Conservation (phyloP, 2,797 vertebrate species). For the Centroberyx gerrardi region DNA sequence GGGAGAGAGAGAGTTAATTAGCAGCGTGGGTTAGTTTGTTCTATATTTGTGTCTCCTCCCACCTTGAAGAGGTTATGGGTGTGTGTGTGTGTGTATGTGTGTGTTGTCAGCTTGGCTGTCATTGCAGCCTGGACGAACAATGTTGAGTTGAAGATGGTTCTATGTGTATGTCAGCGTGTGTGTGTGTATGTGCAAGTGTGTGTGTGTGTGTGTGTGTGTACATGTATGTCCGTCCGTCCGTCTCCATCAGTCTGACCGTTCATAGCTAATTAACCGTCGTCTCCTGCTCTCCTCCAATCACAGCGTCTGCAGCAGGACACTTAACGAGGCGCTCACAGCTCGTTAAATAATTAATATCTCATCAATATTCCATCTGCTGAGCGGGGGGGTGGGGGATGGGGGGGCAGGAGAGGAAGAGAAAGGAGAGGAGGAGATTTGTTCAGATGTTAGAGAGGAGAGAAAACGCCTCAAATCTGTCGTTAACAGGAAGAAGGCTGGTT, state of each 20-base stretch:
- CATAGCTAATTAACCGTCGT: constrained; percentile 25
- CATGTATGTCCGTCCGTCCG: not conserved
- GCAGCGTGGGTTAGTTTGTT: no score
- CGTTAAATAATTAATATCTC: constrained; percentile 83
- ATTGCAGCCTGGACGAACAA: no score
- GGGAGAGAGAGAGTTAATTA: no score
- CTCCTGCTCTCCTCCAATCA: constrained; percentile 66
- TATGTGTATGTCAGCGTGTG: not conserved
- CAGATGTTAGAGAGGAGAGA: constrained; percentile 33
- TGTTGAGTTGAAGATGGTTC: no score
- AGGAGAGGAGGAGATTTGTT: no score
- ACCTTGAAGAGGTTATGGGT: not conserved
- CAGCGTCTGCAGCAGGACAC: constrained; percentile 51
- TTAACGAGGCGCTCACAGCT: constrained; percentile 74
- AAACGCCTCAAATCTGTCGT: constrained; percentile 27
- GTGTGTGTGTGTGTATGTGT: constrained; percentile 7
- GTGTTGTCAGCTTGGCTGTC: no score
- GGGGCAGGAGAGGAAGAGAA: constrained; percentile 30
- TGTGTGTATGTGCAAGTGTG: constrained; percentile 10
- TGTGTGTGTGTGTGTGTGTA: constrained; percentile 15
- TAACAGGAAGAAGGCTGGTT: constrained; percentile 35
- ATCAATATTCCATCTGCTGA: constrained; percentile 83
- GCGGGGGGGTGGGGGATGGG: constrained; percentile 30
- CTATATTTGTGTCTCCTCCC: not conserved
- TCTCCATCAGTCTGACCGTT: constrained; percentile 1